Evolutionary conservation across 1,140 invertebrate genomes (phyloP), one percentile per base, ranked within the genome.

Genomic region (Hetaerina americana): DNA sequence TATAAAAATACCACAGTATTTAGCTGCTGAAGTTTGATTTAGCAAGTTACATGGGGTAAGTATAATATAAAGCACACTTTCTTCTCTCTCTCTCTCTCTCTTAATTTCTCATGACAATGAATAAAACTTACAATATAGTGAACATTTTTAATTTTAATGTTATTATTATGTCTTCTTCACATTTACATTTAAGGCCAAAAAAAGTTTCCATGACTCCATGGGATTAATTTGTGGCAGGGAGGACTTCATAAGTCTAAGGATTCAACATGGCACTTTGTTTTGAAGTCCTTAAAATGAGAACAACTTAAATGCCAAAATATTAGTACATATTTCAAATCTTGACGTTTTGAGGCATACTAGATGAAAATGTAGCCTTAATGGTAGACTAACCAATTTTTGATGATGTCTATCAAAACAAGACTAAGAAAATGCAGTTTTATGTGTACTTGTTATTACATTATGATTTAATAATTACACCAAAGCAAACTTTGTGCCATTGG

Each of bases 1-100:
- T 57, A 57, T 57, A 57, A 57, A 57, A 57, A 57, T 57, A 57
- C 40, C 40, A 57, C 40, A 57, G 40, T 57, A 57, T 57, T 57
- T n/a, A 57, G 40, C 40, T 57, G 40, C 40, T 57, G 40, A 57
- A 57, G 40, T 57, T 57, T 57, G 40, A 57, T 57, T 57, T 57
- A 57, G 40, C 40, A 57, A 57, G 40, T 57, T 57, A 57, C 40
- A 57, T 57, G 40, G 40, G 40, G 40, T 57, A 57, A 57, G 22
- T 57, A 57, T 12, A 57, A 57, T 57, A 57, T 57, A 57, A 57
- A 57, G 40, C 40, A 57, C 40, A 57, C 40, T 12, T 57, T 57
- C 22, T 57, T n/a, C 22, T 12, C 40, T 57, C 40, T n/a, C 40
- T 57, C 22, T n/a, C 40, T 57, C 22, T n/a, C 10, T 57, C 40